These are phyloP conservation scores for Lepeophtheirus salmonis DNA, from an alignment of 1,140 invertebrate species.

Conservation along the genomic window DNA sequence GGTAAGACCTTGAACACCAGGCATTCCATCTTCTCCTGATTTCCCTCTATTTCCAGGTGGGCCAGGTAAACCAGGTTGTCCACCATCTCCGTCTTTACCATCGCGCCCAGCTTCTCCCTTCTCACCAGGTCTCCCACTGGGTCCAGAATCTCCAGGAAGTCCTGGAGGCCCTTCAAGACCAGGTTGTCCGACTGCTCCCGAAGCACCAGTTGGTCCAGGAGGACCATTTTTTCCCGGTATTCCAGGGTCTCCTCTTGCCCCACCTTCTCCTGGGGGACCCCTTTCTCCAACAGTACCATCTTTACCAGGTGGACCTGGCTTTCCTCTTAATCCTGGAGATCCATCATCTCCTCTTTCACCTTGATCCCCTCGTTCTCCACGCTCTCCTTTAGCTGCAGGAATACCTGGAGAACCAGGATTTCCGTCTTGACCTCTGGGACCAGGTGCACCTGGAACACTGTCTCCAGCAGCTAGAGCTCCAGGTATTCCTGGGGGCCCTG, in stretches of 20 bases:
- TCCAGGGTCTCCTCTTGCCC: conserved; percentile 55
- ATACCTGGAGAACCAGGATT: conserved; percentile 48
- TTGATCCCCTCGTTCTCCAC: conserved; percentile 51
- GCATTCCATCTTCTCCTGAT: conserved; percentile 48
- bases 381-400: conserved; percentile 46
- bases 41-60: conserved; percentile 49
- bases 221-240: conserved; percentile 51
- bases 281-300: conserved; percentile 46
- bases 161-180: conserved; percentile 62
- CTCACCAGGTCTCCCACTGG: conserved; percentile 55
- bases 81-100: conserved; percentile 56
- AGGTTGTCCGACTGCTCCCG: conserved; percentile 48
- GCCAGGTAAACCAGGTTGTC: conserved; percentile 52
- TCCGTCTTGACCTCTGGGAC: conserved; percentile 52
- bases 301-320: conserved; percentile 42
- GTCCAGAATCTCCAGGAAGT: conserved; percentile 53
- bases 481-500: conserved; percentile 12
- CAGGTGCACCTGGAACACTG: conserved; percentile 43
- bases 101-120: conserved; percentile 52
- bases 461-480: conserved; percentile 15
- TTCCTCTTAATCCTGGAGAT: conserved; percentile 45
- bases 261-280: conserved; percentile 58
- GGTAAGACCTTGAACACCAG: conserved; percentile 55
- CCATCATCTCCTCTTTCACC: conserved; percentile 57
- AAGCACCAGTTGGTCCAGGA: conserved; percentile 50